Evolutionary conservation across 2,113 vertebrate genomes (phyloP).

Genomic region (Ammodytes dubius): DNA sequence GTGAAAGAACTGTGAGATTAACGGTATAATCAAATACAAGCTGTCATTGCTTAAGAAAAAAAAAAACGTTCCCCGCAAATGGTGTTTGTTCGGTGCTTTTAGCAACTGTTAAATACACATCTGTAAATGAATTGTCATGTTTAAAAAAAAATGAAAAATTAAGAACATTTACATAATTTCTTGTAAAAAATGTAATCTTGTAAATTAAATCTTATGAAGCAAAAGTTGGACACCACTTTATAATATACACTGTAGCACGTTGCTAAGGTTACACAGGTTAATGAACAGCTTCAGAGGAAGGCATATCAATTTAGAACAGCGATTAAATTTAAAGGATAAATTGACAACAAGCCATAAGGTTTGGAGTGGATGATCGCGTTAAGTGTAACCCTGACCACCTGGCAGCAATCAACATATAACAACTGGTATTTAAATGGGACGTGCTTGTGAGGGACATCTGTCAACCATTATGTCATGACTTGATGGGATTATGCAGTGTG

Average conservation of each 20-base stretch:
- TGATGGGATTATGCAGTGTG: background rate
- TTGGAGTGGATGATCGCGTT: background rate
- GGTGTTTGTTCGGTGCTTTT: too few species aligned
- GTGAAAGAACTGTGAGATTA: too few species aligned
- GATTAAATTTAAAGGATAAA: conserved; percentile 6
- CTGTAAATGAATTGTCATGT: background rate
- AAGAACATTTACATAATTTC: background rate
- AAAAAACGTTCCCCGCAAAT: background rate
- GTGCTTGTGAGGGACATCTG: background rate
- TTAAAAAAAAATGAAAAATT: background rate
- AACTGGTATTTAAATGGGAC: background rate
- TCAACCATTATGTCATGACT: background rate
- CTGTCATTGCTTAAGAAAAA: too few species aligned
- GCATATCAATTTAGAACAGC: background rate
- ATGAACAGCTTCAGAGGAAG: background rate
- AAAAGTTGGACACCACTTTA: background rate
- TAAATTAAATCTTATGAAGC: background rate
- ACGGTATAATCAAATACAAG: too few species aligned
- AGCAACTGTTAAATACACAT: background rate
- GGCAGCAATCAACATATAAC: background rate
- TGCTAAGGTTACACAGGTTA: conserved; percentile 5
- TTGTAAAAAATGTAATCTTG: background rate
- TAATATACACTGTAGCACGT: background rate
- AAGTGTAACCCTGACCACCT: background rate
- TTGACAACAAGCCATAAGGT: background rate